These are phyloP conservation scores for Mugil cephalus DNA, from an alignment of 2,113 vertebrate species.

Conservation along the genomic window DNA sequence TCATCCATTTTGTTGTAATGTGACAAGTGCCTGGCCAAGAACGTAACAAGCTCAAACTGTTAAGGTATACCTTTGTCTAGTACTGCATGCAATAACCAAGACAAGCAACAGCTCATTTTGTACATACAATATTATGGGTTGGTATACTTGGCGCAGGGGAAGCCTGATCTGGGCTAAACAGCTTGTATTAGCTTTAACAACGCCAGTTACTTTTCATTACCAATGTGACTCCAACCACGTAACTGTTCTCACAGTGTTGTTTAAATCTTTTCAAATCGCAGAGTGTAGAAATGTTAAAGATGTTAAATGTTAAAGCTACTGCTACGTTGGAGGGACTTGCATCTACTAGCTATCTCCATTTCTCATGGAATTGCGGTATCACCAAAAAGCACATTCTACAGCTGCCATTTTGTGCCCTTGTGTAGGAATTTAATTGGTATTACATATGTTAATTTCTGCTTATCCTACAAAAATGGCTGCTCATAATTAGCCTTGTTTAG, in stretches of 20 bases:
- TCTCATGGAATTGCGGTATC: background rate
- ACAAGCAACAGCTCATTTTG: constrained; percentile 75
- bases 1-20: constrained; percentile 36
- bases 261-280: background rate
- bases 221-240: constrained; percentile 6
- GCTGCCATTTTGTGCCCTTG: constrained; percentile 23
- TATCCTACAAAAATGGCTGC: no score
- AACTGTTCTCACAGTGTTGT: constrained; percentile 11
- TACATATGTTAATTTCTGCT: background rate
- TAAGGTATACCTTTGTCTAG: constrained; percentile 57
- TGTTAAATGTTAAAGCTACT: constrained; percentile 7
- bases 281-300: constrained; percentile 1
- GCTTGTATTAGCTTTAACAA: constrained; percentile 37
- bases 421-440: constrained; percentile 10
- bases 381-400: background rate
- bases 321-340: background rate
- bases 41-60: constrained; percentile 49
- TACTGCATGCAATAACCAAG: constrained; percentile 82
- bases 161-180: constrained; percentile 51
- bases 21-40: constrained; percentile 66
- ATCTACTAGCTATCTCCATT: constrained; percentile 3
- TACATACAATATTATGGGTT: constrained; percentile 77
- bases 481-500: constrained; percentile 12
- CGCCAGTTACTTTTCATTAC: constrained; percentile 11
- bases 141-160: constrained; percentile 54